Base-by-base conservation (phyloP, 1,140 invertebrate genomes). In the Micrasema minimum region DNA sequence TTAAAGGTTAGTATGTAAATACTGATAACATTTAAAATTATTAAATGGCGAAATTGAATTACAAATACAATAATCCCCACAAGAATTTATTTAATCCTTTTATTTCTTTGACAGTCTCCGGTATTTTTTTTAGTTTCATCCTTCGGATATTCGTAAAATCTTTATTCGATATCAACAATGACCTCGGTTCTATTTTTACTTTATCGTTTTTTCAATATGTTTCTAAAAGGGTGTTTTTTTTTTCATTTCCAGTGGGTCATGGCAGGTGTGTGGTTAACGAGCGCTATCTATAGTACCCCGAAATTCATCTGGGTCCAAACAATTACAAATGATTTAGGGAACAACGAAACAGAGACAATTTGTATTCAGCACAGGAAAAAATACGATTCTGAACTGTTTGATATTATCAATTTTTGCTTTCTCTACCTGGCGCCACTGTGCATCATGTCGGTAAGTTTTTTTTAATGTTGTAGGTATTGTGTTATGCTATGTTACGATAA, bases 241-340 rank as follows among this genome's bases (percentile, higher is more conserved):
- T 65, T 46, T 65, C 70, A 78, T 66, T 82, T 83, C n/a, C 83
- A 91, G 88, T 77, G 91, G 90, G 90, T 91, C 23, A 90, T 93
- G 50, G 81, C 88, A 7, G 85, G 88, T 4, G 92, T 93, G 9
- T 94, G 92, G 92, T 81, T 92, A 26, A 85, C 90, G 1, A 91
- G 91, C 69, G 91, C 91, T 0, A 80, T 90, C 0, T 93, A 93
- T 80, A 91, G 90, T 66, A 87, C 88, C 2, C 92, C 92, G 0
- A 90, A 91, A 76, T 91, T 93, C 76, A 87, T 91, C 57, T 92
- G 89, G 83, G 88, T 91, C 50, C 88, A 89, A 75, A 90, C 90
- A 0, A 87, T 92, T 38, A 87, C 85, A 11, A 88, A 90, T 66
- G 81, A 83, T 16, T 78, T 88, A 12, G 80, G 78, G 67, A 82